A percentile compares a stretch with the other conserved stretches of the same genome.
Conservation (phyloP, 2,113 vertebrate species). For the Craseonycteris thonglongyai region DNA sequence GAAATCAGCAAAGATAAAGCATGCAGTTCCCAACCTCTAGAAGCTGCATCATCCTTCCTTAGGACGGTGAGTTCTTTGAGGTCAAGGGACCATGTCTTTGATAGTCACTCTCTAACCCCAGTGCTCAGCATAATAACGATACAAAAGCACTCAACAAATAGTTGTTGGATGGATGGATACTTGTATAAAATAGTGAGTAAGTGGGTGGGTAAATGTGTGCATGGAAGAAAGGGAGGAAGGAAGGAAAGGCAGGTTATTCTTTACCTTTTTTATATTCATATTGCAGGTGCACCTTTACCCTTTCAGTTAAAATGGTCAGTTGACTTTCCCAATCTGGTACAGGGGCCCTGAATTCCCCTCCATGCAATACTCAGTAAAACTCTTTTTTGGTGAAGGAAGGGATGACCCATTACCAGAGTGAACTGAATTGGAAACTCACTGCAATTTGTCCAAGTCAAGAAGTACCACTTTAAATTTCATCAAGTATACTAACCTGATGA, state of each 20-base stretch:
- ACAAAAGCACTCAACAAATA: neutral
- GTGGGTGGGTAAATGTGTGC: neutral
- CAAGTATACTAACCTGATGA: neutral
- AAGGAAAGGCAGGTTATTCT: neutral
- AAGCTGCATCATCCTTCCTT: neutral
- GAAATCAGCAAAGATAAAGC: neutral
- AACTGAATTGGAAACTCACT: neutral
- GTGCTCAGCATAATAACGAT: neutral
- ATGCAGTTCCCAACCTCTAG: neutral
- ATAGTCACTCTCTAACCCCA: neutral
- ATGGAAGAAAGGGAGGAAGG: neutral
- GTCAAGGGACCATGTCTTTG: neutral
- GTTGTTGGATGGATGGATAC: neutral
- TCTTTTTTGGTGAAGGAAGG: neutral
- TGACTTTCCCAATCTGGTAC: neutral
- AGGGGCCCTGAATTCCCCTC: neutral
- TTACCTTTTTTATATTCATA: neutral
- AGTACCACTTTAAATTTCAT: neutral
- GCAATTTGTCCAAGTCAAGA: neutral
- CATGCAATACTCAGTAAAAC: neutral
- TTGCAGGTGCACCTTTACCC: neutral
- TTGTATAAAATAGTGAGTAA: neutral
- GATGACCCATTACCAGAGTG: neutral
- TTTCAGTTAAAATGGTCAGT: neutral
- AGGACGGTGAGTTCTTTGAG: neutral